Conservation (phyloP, 2,888 invertebrate species). For the Aphodius sticticus region DNA sequence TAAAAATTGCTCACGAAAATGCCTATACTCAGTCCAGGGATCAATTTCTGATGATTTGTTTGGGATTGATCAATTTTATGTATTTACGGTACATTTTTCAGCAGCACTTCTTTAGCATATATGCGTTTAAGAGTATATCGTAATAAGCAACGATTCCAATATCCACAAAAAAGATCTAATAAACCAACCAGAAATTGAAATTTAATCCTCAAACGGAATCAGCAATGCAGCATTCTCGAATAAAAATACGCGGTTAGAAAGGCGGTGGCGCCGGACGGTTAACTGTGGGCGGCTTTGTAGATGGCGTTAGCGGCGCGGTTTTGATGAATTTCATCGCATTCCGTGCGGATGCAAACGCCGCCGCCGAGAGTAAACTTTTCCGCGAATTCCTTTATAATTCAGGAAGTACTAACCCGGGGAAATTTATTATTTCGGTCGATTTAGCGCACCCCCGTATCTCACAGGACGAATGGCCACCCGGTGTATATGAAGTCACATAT, state of each 20-base stretch:
- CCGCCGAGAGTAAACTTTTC: slow-evolving; percentile 10
- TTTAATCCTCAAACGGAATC: background rate
- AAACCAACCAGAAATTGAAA: background rate
- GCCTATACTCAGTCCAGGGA: no score
- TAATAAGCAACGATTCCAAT: background rate
- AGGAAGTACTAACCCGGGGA: slow-evolving; percentile 23
- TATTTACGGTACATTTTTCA: no score
- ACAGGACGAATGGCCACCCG: slow-evolving; percentile 10
- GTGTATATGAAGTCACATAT: background rate
- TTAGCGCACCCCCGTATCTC: slow-evolving; percentile 18
- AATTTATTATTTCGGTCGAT: slow-evolving; percentile 22
- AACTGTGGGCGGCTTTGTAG: background rate
- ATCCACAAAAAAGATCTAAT: background rate
- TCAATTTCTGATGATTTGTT: no score
- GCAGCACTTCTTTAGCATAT: background rate
- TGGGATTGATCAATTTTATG: no score
- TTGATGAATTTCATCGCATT: slow-evolving; percentile 14
- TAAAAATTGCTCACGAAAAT: no score
- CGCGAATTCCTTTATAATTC: slow-evolving; percentile 22
- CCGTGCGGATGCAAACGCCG: background rate
- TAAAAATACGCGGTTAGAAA: background rate
- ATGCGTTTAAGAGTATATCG: background rate
- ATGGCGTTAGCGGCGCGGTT: background rate
- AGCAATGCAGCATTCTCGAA: background rate
- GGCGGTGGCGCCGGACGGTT: background rate